Base-by-base conservation (phyloP, 2,113 vertebrate species). In the Hydrolagus affinis region DNA sequence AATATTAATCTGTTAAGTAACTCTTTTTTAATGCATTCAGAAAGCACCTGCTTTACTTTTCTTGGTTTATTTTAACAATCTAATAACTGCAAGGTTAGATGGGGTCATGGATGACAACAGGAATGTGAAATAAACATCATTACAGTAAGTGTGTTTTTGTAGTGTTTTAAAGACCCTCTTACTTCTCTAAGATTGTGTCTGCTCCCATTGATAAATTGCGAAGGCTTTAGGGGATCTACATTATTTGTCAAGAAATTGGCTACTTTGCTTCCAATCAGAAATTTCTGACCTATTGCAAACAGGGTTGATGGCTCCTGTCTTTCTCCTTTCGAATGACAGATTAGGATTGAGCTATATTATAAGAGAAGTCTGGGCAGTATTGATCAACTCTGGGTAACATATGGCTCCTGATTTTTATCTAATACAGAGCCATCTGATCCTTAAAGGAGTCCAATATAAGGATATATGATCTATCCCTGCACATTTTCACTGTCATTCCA, bases 341-440 rank as follows among this genome's bases (percentile, higher is more conserved):
- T 83, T 83, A 30, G 62, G 28, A 83, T 62, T 19, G 57, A n/a
- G 62, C 60, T 66, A 62, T 83, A 83, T 68, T 83, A 28, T 83
- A 19, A 25, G 25, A 83, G 78, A 44, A 66, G 44, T 44, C 44
- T 44, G 44, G 1, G 44, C 44, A 44, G 28, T 83, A 83, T 83
- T 83, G 78, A 83, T 83, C 62, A 66, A 62, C 23, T 32, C 14
- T 83, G 62, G 62, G 78, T 19, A 83, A 28, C 78, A 83, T 83
- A 83, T 83, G 78, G 78, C 60, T 83, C 59, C 78, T 64, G 66
- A 83, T 83, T 62, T 83, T 83, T 83, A 83, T 83, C 78, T 83
- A 62, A 83, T 83, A 83, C 19, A 32, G 78, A 83, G 78, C 60
- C 78, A 83, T 66, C 78, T 83, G 78, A 83, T 83, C 78, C 59